Evolutionary conservation across 2,113 vertebrate species (phyloP).

Genomic region (Bothrops jararaca): DNA sequence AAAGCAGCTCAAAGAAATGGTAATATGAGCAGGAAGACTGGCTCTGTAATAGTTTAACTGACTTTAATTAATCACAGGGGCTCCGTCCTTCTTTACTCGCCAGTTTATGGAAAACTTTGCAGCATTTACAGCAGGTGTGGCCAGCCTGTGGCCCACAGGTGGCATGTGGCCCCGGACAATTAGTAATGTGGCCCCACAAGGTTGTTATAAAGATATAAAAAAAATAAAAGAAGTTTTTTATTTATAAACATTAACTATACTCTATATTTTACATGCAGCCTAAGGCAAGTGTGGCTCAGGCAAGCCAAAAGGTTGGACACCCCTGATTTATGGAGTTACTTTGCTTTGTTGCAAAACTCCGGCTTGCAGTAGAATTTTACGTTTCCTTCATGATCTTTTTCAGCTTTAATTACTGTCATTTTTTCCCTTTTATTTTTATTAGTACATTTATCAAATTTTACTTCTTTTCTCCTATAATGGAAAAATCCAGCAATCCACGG

Average conservation of each 20-base stretch:
- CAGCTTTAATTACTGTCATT: constrained; percentile 49
- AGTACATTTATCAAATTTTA: constrained; percentile 52
- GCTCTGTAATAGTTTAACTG: not conserved
- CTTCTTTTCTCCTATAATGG: constrained; percentile 61
- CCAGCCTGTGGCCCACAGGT: too few species aligned
- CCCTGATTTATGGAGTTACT: not conserved
- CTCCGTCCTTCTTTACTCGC: constrained; percentile 11
- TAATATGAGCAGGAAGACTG: not conserved
- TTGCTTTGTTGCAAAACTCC: constrained; percentile 34
- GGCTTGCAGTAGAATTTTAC: constrained; percentile 51
- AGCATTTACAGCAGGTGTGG: constrained; percentile 2
- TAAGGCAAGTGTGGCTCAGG: too few species aligned
- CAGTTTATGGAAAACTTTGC: constrained; percentile 37
- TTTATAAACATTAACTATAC: too few species aligned
- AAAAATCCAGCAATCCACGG: constrained; percentile 57
- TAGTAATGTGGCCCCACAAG: too few species aligned
- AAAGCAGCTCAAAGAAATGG: not conserved
- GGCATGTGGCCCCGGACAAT: too few species aligned
- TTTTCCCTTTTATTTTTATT: constrained; percentile 61
- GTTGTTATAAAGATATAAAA: too few species aligned
- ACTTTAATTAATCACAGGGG: not conserved
- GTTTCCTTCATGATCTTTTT: constrained; percentile 59
- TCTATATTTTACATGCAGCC: too few species aligned
- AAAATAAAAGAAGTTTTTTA: too few species aligned
- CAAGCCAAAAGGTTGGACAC: too few species aligned